phyloP scores from a whole-genome alignment of 2,113 vertebrate species.

The Dinomys branickii region DNA sequence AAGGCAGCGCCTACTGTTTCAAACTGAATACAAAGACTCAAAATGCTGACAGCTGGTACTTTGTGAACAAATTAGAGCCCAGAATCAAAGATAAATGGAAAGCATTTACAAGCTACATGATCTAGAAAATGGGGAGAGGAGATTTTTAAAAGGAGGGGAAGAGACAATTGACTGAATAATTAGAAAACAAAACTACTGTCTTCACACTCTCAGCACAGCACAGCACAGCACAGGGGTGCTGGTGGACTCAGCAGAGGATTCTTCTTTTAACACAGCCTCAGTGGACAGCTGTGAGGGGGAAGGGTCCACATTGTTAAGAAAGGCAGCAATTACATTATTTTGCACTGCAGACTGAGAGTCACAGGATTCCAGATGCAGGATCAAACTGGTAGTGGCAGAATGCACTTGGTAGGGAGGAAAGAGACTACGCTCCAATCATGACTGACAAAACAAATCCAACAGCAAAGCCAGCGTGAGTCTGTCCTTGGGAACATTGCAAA shows the following conservation, averaged over 20 bases:
- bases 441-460: neutral
- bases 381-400: neutral
- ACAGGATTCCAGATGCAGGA: neutral
- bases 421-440: neutral
- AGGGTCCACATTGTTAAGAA: neutral
- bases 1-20: constrained; percentile 7
- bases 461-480: neutral
- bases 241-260: neutral
- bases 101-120: constrained; percentile 66
- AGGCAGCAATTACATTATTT: constrained; percentile 4
- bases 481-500: too few species aligned
- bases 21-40: constrained; percentile 58
- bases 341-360: constrained; percentile 25
- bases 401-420: neutral
- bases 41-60: constrained; percentile 67
- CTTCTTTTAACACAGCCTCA: neutral
- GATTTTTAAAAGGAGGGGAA: neutral
- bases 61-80: constrained; percentile 70
- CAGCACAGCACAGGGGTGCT: neutral
- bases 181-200: constrained; percentile 1
- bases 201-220: neutral
- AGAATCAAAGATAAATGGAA: constrained; percentile 63
- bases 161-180: constrained; percentile 63
- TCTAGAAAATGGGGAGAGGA: constrained; percentile 73
- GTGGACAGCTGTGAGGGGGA: neutral